A percentile compares a stretch with the other conserved stretches of the same genome.
Conservation (phyloP, 2,113 vertebrate genomes). For the Indri indri region DNA sequence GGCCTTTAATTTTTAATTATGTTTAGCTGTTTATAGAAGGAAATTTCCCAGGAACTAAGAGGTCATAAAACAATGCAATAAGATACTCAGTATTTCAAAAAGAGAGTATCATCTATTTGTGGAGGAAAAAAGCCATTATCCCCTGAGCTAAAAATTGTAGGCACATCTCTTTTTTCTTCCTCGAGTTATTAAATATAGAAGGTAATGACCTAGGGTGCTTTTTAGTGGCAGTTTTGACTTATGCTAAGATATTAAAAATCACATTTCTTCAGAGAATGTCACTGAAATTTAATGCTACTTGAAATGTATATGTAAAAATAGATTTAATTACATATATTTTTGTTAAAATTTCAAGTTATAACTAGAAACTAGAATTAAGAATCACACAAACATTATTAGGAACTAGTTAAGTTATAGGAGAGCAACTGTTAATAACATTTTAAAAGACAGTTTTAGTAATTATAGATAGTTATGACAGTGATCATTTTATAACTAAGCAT, state of each 20-base stretch:
- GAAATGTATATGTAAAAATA: slow-evolving; percentile 20
- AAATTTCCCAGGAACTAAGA: neutral
- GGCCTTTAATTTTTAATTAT: neutral
- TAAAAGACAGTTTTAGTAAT: neutral
- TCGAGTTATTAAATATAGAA: neutral
- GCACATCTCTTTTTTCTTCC: neutral
- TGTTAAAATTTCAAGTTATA: neutral
- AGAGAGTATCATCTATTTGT: neutral
- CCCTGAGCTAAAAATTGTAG: neutral
- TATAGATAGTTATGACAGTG: neutral
- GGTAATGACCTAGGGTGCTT: neutral
- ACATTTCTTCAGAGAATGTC: neutral
- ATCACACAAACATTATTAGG: neutral
- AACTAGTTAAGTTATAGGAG: neutral
- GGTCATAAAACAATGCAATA: neutral
- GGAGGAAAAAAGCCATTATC: neutral
- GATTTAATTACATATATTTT: neutral
- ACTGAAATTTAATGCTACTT: neutral
- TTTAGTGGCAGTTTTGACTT: neutral
- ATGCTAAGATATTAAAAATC: slow-evolving; percentile 34
- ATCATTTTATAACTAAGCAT: neutral
- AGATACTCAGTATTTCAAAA: neutral
- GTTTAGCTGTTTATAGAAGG: neutral
- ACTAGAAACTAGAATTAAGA: neutral
- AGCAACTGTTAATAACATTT: neutral